Evolutionary conservation across 1,140 invertebrate genomes (phyloP), one percentile per base, ranked within the genome.

Genomic region (Solen grandis): DNA sequence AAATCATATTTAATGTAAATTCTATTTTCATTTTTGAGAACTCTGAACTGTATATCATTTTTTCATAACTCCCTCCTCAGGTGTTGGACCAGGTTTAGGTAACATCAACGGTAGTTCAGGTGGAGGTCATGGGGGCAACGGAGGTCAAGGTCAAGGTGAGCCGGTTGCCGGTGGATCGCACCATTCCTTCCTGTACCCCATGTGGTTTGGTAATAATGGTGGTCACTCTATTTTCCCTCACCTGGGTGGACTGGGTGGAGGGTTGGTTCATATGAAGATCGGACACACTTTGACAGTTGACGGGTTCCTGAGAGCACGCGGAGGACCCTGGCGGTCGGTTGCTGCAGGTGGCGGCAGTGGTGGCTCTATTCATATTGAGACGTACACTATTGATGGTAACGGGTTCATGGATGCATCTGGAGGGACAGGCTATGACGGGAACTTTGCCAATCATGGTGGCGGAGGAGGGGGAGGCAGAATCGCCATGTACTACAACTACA

Each of bases 121-220:
- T 13, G 88, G 80, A 31, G 88, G 88, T 60, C 87, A 89, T 77
- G 88, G 87, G 78, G 87, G 88, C 16, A 84, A 84, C 76, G 88
- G 88, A 60, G 88, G 88, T 79, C 84, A 85, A 81, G 88, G 88
- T 84, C 54, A 85, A 81, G 82, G 59, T 59, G 73, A 85, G 35
- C 57, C 65, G n/a, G 27, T 55, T n/a, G 79, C 83, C 14, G 88
- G 88, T 5, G 77, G 81, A 22, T 75, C 83, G n/a, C 85, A 88
- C 75, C 86, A 85, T 27, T 87, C 85, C 27, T 89, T 86, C 84
- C 59, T 86, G n/a, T 36, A 83, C 29, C 88, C 88, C 13, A 73
- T 70, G 1, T 52, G 73, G 14, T 88, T 86, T 74, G 88, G 88
- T 54, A 86, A 85, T 59, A 85, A 87, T 83, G 88, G 88, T 22